Percentiles rank a stretch among this genome's conserved stretches.
Evolutionary conservation across 2,888 invertebrate species (phyloP).

Genomic region (Watsonalla binaria): DNA sequence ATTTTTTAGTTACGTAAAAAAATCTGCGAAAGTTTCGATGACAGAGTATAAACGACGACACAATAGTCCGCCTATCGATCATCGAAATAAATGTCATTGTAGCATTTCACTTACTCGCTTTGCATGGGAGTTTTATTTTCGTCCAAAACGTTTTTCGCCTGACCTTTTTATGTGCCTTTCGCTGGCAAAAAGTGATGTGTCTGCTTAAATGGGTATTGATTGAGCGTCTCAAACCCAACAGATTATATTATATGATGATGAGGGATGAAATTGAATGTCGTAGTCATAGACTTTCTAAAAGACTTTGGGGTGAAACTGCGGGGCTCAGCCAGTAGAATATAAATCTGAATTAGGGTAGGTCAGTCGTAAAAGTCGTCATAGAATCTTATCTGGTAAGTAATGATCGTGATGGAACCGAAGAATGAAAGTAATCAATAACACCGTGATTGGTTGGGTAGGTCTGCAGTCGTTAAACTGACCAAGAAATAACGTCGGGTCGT

Average conservation of each 20-base stretch:
- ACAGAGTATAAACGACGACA: neutral
- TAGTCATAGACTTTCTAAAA: no score
- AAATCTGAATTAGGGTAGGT: no score
- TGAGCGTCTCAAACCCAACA: no score
- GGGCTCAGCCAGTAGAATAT: no score
- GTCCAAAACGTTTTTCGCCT: neutral
- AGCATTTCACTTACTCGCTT: neutral
- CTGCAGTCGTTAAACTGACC: neutral
- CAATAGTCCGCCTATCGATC: neutral
- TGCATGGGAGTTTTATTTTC: neutral
- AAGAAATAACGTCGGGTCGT: no score
- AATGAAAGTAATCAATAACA: slow-evolving; percentile 1
- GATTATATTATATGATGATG: no score
- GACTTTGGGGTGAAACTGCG: no score
- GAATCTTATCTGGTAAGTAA: no score
- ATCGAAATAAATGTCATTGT: neutral
- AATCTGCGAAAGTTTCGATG: slow-evolving; percentile 1
- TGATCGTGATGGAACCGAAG: neutral
- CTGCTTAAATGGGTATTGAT: neutral
- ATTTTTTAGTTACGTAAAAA: slow-evolving; percentile 1
- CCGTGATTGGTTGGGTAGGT: neutral
- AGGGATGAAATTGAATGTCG: no score
- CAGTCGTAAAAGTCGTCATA: no score
- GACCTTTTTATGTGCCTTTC: neutral
- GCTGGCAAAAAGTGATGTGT: no score